Evolutionary conservation across 2,113 vertebrate species (phyloP).

Genomic region (Xerus inauris): DNA sequence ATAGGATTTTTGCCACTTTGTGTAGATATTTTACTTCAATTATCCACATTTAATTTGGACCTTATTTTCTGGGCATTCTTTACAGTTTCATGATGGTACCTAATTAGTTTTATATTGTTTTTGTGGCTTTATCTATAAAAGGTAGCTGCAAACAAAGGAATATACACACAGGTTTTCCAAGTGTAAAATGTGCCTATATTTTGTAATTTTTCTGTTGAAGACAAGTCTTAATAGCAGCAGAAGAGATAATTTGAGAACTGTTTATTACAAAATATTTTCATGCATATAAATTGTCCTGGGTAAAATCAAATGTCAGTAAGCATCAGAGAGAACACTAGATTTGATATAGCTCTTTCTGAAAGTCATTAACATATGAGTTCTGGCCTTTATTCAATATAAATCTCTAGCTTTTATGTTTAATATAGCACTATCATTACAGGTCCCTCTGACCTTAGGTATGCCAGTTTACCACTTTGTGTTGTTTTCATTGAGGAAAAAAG

Average conservation of each 20-base stretch:
- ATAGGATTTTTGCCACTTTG: not conserved
- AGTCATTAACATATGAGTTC: not conserved
- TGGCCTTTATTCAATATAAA: not conserved
- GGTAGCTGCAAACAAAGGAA: not conserved
- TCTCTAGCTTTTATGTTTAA: not conserved
- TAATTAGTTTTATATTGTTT: not conserved
- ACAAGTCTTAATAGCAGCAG: not conserved
- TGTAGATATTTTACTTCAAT: not conserved
- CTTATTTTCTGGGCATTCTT: not conserved
- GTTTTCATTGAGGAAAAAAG: not conserved
- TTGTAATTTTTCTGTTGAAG: not conserved
- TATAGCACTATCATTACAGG: not conserved
- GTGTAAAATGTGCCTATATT: not conserved
- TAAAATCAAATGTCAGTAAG: not conserved
- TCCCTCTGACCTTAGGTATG: not conserved
- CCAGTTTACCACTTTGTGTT: not conserved
- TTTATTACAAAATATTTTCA: constrained; percentile 1
- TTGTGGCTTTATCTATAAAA: not conserved
- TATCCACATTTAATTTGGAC: constrained; percentile 1
- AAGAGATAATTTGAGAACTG: constrained; percentile 36
- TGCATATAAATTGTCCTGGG: not conserved
- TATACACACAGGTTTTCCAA: not conserved
- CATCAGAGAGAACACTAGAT: not conserved
- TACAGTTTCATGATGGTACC: not conserved
- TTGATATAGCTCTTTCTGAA: not conserved